These are phyloP conservation scores for Pelobates cultripes DNA, from an alignment of 2,797 vertebrate species.

Conservation along the genomic window DNA sequence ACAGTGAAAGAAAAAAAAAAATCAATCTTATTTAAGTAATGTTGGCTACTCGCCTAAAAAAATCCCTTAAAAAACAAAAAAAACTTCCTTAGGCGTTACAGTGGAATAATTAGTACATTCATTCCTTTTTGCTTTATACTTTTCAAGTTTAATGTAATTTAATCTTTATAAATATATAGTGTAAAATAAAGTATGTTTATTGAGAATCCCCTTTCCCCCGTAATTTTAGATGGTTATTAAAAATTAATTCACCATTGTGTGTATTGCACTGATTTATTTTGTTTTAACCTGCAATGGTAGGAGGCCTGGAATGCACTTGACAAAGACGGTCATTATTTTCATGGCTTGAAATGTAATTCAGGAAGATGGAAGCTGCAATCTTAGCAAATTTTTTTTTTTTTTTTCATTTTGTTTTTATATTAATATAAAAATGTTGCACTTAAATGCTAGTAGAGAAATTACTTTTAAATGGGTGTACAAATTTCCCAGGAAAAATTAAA, in stretches of 20 bases:
- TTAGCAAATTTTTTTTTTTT: slow-evolving; percentile 64
- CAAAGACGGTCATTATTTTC: slow-evolving; percentile 73
- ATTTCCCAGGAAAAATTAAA: slow-evolving; percentile 68
- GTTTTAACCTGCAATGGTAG: slow-evolving; percentile 71
- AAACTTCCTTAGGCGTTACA: slow-evolving; percentile 64
- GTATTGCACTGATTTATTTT: slow-evolving; percentile 88
- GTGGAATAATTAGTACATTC: slow-evolving; percentile 65
- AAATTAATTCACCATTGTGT: slow-evolving; percentile 73
- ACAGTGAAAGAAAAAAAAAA: slow-evolving; percentile 59
- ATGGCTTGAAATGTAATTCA: slow-evolving; percentile 81
- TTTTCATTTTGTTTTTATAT: slow-evolving; percentile 50
- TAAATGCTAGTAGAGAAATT: slow-evolving; percentile 84
- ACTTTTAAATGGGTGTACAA: slow-evolving; percentile 80
- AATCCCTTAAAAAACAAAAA: slow-evolving; percentile 53
- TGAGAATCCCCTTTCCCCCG: slow-evolving; percentile 57
- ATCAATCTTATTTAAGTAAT: slow-evolving; percentile 66
- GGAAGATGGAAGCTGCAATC: slow-evolving; percentile 90
- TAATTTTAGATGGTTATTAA: slow-evolving; percentile 71
- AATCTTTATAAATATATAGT: slow-evolving; percentile 62
- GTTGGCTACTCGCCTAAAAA: slow-evolving; percentile 63
- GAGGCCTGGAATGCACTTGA: slow-evolving; percentile 79
- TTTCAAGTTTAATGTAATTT: slow-evolving; percentile 69
- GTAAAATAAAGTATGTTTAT: slow-evolving; percentile 71
- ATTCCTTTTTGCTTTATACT: slow-evolving; percentile 70
- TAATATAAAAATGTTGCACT: slow-evolving; percentile 84